Evolutionary conservation across 2,888 invertebrate species (phyloP).

Genomic region (Drosophila meridionalis): DNA sequence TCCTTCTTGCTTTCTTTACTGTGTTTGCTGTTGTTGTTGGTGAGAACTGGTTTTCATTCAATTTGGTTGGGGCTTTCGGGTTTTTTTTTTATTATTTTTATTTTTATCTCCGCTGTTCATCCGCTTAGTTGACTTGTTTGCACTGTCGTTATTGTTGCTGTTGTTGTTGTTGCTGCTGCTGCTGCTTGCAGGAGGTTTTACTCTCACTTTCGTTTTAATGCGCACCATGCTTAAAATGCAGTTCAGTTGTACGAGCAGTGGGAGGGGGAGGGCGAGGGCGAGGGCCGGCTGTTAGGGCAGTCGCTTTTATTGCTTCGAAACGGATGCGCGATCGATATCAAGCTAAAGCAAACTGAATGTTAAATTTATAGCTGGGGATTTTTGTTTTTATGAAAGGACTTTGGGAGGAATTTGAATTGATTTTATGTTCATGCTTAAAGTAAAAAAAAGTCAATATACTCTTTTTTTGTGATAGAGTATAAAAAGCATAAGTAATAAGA

Average conservation of each 20-base stretch:
- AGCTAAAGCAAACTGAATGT: neutral
- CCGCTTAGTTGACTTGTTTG: conserved; percentile 38
- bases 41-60: conserved; percentile 47
- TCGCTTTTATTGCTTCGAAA: conserved; percentile 34
- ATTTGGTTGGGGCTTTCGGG: conserved; percentile 30
- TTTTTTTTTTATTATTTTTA: conserved; percentile 10
- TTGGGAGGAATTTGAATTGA: neutral
- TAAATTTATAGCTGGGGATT: neutral
- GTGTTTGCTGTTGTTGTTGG: neutral
- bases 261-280: neutral
- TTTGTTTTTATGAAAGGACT: neutral
- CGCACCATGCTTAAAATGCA: conserved; percentile 23
- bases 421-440: neutral
- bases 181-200: conserved; percentile 44
- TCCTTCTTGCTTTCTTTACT: neutral
- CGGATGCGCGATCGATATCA: conserved; percentile 41
- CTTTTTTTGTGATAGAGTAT: no score
- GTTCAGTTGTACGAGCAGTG: neutral
- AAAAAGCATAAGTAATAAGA: neutral
- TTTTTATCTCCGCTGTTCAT: conserved; percentile 16
- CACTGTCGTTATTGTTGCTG: conserved; percentile 23
- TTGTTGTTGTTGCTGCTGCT: conserved; percentile 23
- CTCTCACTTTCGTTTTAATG: conserved; percentile 63
- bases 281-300: conserved; percentile 6
- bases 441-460: neutral